Base-by-base conservation (phyloP, 2,113 vertebrate genomes). In the Strix uralensis region DNA sequence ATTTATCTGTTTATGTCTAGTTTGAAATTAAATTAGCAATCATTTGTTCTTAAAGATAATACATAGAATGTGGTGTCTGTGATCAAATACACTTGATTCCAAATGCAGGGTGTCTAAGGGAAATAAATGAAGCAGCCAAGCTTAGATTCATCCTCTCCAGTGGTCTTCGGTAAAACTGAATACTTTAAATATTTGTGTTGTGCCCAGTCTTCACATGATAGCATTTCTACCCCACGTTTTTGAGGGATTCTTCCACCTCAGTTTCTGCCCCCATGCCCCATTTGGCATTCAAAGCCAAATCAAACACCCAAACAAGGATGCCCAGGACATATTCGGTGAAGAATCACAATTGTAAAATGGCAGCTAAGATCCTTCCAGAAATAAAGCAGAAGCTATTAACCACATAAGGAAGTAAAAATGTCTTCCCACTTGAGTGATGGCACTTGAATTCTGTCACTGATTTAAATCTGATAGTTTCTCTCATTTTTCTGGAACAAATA, bases 231-330 rank as follows among this genome's bases (percentile, higher is more conserved):
- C 5, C 21, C 16, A 26, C 3, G 0, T 47, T 79, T 95, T 86
- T 42, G 9, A 74, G n/a, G 30, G 49, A 69, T 52, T 82, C n/a
- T 87, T 95, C 36, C 36, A 65, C 51, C 26, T 77, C 32, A 32
- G 23, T 83, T 91, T 67, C 23, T 5, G 0, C 15, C 40, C 15
- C 7, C 10, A 2, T 1, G 2, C 8, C 11, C 30, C 15, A 38
- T 36, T 72, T 62, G 17, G 9, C 26, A 67, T 85, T 73, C 70
- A 69, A 72, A 81, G 14, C 21, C n/a, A 63, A 66, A 72, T 66
- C 19, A 71, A 81, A 34, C n/a, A 71, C 13, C 29, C 36, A 62
- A 42, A 57, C 27, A 67, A 81, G 26, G 15, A 46, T 55, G 38
- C 32, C 19, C 47, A 51, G 34, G 79, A 47, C 32, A 19, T n/a